phyloP scores from a whole-genome alignment of 2,797 vertebrate genomes.

The Champsocephalus gunnari region DNA sequence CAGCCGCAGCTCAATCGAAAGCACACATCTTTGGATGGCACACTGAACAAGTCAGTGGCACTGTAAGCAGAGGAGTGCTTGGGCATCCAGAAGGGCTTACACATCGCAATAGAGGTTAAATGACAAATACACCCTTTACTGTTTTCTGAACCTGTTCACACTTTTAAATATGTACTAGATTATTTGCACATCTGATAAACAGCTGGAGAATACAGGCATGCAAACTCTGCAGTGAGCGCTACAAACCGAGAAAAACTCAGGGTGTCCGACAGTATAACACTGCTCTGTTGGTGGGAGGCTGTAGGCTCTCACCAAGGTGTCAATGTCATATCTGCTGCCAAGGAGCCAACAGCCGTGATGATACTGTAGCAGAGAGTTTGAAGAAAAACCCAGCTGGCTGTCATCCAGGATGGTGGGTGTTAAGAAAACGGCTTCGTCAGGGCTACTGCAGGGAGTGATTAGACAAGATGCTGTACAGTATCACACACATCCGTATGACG shows the following conservation, averaged over 20 bases:
- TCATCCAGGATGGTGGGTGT: slow-evolving; percentile 69
- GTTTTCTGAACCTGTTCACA: slow-evolving; percentile 26
- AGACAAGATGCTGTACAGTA: slow-evolving; percentile 62
- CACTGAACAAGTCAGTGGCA: slow-evolving; percentile 47
- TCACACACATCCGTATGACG: slow-evolving; percentile 54
- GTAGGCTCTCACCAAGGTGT: slow-evolving; percentile 66
- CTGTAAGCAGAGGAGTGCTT: slow-evolving; percentile 23
- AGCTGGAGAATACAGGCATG: slow-evolving; percentile 32
- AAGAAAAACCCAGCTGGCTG: slow-evolving; percentile 72
- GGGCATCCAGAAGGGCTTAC: slow-evolving; percentile 47
- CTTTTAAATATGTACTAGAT: slow-evolving; percentile 30
- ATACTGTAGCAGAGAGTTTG: slow-evolving; percentile 59
- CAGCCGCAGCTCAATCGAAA: slow-evolving; percentile 52
- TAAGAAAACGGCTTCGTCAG: slow-evolving; percentile 71
- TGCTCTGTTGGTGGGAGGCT: slow-evolving; percentile 58
- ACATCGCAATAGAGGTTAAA: slow-evolving; percentile 36
- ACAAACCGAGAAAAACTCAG: slow-evolving; percentile 32
- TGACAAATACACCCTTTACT: slow-evolving; percentile 23
- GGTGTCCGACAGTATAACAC: slow-evolving; percentile 39
- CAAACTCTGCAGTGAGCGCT: slow-evolving; percentile 25
- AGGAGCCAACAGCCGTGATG: slow-evolving; percentile 60
- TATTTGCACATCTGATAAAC: slow-evolving; percentile 31
- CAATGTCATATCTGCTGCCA: slow-evolving; percentile 72
- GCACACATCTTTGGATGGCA: slow-evolving; percentile 66
- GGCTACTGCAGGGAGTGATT: slow-evolving; percentile 64